Percentiles rank a stretch among this genome's conserved stretches.
Evolutionary conservation across 2,888 invertebrate species (phyloP).

Genomic region (Candidula unifasciata): DNA sequence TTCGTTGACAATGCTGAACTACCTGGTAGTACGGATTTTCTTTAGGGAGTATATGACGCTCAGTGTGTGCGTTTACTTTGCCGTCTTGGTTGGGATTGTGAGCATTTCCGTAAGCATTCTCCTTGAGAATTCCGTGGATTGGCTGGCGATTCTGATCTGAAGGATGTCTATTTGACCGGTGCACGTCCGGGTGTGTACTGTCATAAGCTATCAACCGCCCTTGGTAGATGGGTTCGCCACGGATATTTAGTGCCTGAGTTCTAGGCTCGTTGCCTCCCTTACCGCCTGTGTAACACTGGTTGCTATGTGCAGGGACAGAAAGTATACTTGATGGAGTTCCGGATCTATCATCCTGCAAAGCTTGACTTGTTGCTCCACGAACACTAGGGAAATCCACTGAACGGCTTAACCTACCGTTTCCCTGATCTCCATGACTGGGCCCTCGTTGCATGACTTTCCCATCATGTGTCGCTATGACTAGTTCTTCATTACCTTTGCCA

Average conservation of each 20-base stretch:
- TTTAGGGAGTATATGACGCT: background rate
- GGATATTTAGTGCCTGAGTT: background rate
- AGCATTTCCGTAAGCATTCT: background rate
- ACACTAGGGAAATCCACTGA: background rate
- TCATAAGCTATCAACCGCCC: background rate
- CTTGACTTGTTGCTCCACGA: background rate
- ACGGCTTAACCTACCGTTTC: background rate
- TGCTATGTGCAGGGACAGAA: background rate
- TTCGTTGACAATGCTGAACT: background rate
- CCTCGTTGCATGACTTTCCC: too few relatives aligned
- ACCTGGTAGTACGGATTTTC: background rate
- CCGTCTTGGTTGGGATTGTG: background rate
- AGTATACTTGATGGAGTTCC: background rate
- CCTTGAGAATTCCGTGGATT: conserved; percentile 42
- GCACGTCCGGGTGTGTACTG: background rate
- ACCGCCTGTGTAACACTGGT: background rate
- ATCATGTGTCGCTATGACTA: background rate
- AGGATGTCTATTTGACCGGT: background rate
- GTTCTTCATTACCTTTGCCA: background rate
- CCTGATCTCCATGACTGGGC: background rate
- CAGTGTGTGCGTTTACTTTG: background rate
- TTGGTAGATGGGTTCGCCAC: background rate
- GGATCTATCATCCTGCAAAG: background rate
- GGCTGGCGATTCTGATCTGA: background rate
- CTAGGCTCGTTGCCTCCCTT: background rate